Conservation (phyloP, 1,140 invertebrate species). For the Copidosoma floridanum region DNA sequence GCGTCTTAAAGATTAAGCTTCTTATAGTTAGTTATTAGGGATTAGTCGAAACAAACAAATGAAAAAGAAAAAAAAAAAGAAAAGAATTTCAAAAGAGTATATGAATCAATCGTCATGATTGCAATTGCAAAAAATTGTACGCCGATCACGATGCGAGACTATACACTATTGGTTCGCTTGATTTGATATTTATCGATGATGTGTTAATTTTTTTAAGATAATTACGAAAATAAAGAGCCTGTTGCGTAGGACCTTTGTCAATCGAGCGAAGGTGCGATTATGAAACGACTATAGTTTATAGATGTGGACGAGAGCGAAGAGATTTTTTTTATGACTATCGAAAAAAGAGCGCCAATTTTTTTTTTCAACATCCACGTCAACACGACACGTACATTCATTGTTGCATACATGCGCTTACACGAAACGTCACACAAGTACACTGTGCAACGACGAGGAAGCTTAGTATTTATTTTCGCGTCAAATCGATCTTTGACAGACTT, state of each 20-base stretch:
- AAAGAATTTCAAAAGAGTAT: conserved; percentile 23
- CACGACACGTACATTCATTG: background rate
- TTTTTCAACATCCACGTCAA: conserved; percentile 6
- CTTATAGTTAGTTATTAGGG: conserved; percentile 54
- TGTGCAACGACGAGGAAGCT: background rate
- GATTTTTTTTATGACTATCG: conserved; percentile 29
- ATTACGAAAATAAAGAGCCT: conserved; percentile 15
- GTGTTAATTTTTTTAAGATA: background rate
- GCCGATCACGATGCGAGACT: conserved; percentile 3
- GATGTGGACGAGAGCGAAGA: too few species aligned
- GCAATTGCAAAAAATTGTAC: conserved; percentile 27
- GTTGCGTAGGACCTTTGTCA: conserved; percentile 26
- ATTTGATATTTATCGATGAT: conserved; percentile 10
- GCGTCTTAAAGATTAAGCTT: conserved; percentile 52
- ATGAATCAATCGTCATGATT: conserved; percentile 35
- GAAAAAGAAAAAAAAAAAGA: conserved; percentile 10
- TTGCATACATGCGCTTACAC: background rate
- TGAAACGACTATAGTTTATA: too few species aligned
- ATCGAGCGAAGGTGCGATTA: conserved; percentile 11
- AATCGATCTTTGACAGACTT: conserved; percentile 9
- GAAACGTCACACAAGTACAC: background rate
- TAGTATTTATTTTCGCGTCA: background rate
- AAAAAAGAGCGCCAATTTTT: conserved; percentile 22
- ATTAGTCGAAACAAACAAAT: conserved; percentile 38
- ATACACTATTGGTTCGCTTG: background rate